Base-by-base conservation (phyloP, 2,797 vertebrate species). In the Cuniculus paca region DNA sequence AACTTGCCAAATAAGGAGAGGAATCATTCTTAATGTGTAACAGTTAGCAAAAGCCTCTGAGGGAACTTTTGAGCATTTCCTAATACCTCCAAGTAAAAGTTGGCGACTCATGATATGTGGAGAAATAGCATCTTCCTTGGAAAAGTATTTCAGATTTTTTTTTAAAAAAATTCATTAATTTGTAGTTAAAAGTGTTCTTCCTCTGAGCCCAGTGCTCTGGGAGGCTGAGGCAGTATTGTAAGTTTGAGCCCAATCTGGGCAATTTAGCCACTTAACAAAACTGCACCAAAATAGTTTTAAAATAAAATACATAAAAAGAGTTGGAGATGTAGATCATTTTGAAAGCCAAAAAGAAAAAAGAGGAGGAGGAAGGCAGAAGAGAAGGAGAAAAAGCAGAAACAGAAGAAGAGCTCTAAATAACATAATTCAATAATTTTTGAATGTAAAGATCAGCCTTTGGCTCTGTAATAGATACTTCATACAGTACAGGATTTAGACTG, bases 21-120 rank as follows among this genome's bases (percentile, higher is more conserved):
- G 78, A 91, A 54, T 81, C 86, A 68, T 83, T 77, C 74, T 60
- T 96, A 97, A 90, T 88, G 88, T 19, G 84, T 93, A 88, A 93
- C 94, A 97, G 97, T 97, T 96, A 39, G 48, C 85, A 92, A 45
- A 91, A 92, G 95, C 70, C 94, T 97, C 88, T 85, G 94, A 93
- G 85, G 54, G 63, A 56, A 75, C 26, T 74, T 61, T 93, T 70
- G 88, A 89, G 88, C 42, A 70, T 97, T 95, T 88, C 94, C 72
- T 96, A 96, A 90, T 0, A 2, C 92, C 85, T 92, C 87, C 63
- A 52, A 26, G 0, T 0, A 92, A 19, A 0, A 72, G 5, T 91
- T 72, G 88, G 78, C 95, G 81, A 83, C 91, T 79, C 89, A 68
- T 65, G n/a, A 91, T 68, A 34, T 1, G 81, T 1, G 3, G 26